These are phyloP conservation scores for Muschampia plurimacula DNA, from an alignment of 2,888 invertebrate genomes.

Conservation along the genomic window DNA sequence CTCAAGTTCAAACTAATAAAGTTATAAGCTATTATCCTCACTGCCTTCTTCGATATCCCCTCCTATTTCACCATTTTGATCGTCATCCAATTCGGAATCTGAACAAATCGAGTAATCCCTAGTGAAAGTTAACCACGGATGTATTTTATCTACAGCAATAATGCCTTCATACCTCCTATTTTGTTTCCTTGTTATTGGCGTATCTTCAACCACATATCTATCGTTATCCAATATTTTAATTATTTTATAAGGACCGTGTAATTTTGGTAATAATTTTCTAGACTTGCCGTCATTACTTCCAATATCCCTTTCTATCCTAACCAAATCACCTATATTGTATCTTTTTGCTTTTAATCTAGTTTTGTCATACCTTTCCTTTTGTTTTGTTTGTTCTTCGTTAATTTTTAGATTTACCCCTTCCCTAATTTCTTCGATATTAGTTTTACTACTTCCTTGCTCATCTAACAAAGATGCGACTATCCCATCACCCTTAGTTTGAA, in stretches of 20 bases:
- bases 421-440: background rate
- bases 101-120: background rate
- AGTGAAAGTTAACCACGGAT: slow-evolving; percentile 18
- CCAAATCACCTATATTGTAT: slow-evolving; percentile 21
- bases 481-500: background rate
- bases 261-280: slow-evolving; percentile 14
- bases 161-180: slow-evolving; percentile 2
- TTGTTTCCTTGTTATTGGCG: slow-evolving; percentile 8
- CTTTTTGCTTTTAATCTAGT: background rate
- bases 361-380: slow-evolving; percentile 11
- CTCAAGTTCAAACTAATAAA: too few species aligned
- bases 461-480: background rate
- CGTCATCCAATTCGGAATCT: background rate
- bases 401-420: slow-evolving; percentile 2
- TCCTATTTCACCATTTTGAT: background rate
- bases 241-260: slow-evolving; percentile 16
- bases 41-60: too few species aligned
- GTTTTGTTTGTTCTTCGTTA: slow-evolving; percentile 1
- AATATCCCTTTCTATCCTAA: slow-evolving; percentile 19
- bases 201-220: slow-evolving; percentile 25
- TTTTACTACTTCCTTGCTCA: background rate
- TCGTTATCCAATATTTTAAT: slow-evolving; percentile 10
- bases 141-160: slow-evolving; percentile 15
- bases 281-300: slow-evolving; percentile 1
- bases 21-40: too few species aligned